phyloP scores from a whole-genome alignment of 2,113 vertebrate genomes.

The Collichthys lucidus region DNA sequence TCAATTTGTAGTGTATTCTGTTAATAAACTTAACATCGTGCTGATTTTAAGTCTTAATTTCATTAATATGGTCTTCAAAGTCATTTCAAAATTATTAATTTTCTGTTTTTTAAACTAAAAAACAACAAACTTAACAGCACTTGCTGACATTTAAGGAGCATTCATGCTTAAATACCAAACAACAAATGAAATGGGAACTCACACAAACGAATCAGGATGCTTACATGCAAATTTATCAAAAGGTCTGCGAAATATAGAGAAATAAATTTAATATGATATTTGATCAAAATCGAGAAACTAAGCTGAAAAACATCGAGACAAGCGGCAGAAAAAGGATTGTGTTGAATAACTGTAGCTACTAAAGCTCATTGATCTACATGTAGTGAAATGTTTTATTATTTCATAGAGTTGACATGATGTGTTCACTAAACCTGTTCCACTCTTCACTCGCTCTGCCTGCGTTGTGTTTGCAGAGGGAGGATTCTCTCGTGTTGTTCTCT shows the following conservation, averaged over 20 bases:
- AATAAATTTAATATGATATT: neutral
- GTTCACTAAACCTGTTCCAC: neutral
- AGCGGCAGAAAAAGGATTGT: no score
- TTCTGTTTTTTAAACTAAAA: neutral
- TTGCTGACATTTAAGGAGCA: no score
- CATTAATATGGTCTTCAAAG: neutral
- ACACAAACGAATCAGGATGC: no score
- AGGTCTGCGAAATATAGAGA: neutral
- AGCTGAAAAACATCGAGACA: no score
- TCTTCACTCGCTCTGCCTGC: neutral
- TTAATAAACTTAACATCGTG: constrained; percentile 52
- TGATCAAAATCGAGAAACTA: neutral
- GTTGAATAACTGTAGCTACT: neutral
- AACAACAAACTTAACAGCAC: neutral
- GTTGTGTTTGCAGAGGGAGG: constrained; percentile 88
- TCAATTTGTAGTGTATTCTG: constrained; percentile 16
- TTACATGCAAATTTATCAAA: no score
- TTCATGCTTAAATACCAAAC: neutral
- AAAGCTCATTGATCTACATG: neutral
- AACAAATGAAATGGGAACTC: neutral
- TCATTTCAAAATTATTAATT: neutral
- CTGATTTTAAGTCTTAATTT: neutral
- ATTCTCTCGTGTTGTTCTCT: constrained; percentile 91
- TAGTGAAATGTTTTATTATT: neutral
- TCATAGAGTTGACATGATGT: neutral